Evolutionary conservation across 2,113 vertebrate genomes (phyloP).

Genomic region (Caranx melampygus): DNA sequence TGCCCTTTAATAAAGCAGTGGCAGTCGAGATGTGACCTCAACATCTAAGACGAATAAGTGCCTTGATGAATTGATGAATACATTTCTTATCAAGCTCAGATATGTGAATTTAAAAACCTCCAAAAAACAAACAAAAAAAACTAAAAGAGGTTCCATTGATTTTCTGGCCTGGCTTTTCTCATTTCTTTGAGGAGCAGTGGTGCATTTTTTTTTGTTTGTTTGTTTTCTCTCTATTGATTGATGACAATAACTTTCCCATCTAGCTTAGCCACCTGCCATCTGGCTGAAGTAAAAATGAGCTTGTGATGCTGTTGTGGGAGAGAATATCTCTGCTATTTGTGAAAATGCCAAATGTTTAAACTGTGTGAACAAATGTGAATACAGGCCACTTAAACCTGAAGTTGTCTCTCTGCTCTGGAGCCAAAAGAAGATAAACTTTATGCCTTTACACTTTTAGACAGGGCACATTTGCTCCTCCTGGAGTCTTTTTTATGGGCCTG

Average conservation of each 20-base stretch:
- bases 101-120: constrained; percentile 4
- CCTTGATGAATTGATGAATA: constrained; percentile 12
- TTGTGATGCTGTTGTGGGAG: constrained; percentile 33
- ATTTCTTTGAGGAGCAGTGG: constrained; percentile 47
- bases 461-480: constrained; percentile 38
- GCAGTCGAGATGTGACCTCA: background rate
- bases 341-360: constrained; percentile 47
- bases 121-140: background rate
- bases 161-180: constrained; percentile 41
- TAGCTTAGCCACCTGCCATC: constrained; percentile 56
- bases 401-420: constrained; percentile 1
- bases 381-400: constrained; percentile 21
- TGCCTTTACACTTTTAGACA: constrained; percentile 22
- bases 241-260: constrained; percentile 62
- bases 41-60: background rate
- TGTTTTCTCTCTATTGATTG: constrained; percentile 65
- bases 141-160: constrained; percentile 21
- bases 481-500: constrained; percentile 45
- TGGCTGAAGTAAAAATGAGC: constrained; percentile 49
- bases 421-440: constrained; percentile 23
- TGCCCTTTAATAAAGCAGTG: constrained; percentile 20
- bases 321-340: constrained; percentile 43
- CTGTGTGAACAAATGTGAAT: constrained; percentile 46
- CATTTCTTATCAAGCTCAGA: constrained; percentile 4
- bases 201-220: constrained; percentile 45